Percentiles rank a stretch among this genome's conserved stretches.
phyloP scores from a whole-genome alignment of 2,888 invertebrate species.

The Drosophila mayaguana region DNA sequence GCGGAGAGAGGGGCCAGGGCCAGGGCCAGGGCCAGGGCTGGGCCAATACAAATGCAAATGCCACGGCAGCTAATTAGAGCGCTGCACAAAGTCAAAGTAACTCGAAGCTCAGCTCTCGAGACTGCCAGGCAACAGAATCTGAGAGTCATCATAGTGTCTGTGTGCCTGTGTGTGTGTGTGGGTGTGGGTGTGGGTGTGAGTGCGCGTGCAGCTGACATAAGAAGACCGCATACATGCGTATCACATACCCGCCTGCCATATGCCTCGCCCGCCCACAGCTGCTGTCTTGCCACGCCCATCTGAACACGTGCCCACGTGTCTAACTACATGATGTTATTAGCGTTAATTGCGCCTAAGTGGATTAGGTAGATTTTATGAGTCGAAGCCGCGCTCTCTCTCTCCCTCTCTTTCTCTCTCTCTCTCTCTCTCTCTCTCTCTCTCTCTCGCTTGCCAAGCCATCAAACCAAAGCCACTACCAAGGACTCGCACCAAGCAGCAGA shows the following conservation, averaged over 20 bases:
- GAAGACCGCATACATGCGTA: background rate
- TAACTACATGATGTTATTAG: constrained; percentile 68
- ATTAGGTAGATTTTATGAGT: constrained; percentile 70
- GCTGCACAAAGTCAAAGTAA: constrained; percentile 22
- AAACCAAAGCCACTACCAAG: constrained; percentile 24
- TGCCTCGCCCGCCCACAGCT: background rate
- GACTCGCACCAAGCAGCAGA: constrained; percentile 6
- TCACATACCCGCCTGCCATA: background rate
- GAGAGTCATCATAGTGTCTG: background rate
- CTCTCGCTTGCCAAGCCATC: constrained; percentile 36
- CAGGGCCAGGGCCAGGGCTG: background rate
- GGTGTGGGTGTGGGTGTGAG: background rate
- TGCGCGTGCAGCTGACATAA: constrained; percentile 2
- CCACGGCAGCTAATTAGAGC: constrained; percentile 8
- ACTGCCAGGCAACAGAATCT: constrained; percentile 9
- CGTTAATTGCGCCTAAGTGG: constrained; percentile 71
- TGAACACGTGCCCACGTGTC: constrained; percentile 44
- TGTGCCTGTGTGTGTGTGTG: background rate
- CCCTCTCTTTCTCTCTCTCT: too few relatives aligned
- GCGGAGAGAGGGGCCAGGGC: too few relatives aligned
- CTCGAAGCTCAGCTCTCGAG: constrained; percentile 19
- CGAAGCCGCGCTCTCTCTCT: constrained; percentile 33
- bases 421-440: too few relatives aligned
- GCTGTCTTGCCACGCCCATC: constrained; percentile 4
- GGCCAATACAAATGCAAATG: too few relatives aligned